Evolutionary conservation across 2,888 invertebrate genomes (phyloP).

Genomic region (Macropis europaea): DNA sequence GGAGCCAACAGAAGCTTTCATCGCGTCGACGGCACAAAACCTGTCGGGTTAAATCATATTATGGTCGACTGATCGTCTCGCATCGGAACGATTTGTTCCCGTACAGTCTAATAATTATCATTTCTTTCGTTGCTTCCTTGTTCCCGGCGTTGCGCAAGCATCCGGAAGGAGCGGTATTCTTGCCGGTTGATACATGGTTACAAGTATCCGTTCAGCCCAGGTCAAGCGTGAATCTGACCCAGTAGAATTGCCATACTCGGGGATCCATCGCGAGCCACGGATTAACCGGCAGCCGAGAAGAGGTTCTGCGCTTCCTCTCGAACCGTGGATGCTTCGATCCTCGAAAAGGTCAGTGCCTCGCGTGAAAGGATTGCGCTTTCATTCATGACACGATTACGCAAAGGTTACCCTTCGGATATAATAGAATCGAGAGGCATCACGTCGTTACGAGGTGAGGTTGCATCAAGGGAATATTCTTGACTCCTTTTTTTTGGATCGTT

Average conservation of each 20-base stretch:
- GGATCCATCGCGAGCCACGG: slow-evolving; percentile 30
- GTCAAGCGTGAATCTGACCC: slow-evolving; percentile 67
- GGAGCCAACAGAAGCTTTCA: too few species aligned
- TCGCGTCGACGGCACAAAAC: too few species aligned
- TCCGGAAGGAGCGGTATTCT: slow-evolving; percentile 61
- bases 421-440: background rate
- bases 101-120: slow-evolving; percentile 51
- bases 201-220: slow-evolving; percentile 60
- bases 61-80: slow-evolving; percentile 5
- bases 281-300: slow-evolving; percentile 42
- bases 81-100: slow-evolving; percentile 26
- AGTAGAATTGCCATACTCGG: slow-evolving; percentile 44
- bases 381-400: slow-evolving; percentile 43
- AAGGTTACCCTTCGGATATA: slow-evolving; percentile 32
- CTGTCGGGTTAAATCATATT: background rate
- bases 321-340: slow-evolving; percentile 10
- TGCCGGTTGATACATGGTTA: slow-evolving; percentile 60
- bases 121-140: slow-evolving; percentile 57
- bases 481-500: too few species aligned
- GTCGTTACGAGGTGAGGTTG: too few species aligned
- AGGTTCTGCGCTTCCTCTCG: slow-evolving; percentile 15
- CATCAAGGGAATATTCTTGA: too few species aligned
- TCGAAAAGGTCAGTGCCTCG: slow-evolving; percentile 52
- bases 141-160: slow-evolving; percentile 64
- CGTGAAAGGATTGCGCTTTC: slow-evolving; percentile 47